Conservation (phyloP, 2,113 vertebrate genomes). For the Burhinus oedicnemus region DNA sequence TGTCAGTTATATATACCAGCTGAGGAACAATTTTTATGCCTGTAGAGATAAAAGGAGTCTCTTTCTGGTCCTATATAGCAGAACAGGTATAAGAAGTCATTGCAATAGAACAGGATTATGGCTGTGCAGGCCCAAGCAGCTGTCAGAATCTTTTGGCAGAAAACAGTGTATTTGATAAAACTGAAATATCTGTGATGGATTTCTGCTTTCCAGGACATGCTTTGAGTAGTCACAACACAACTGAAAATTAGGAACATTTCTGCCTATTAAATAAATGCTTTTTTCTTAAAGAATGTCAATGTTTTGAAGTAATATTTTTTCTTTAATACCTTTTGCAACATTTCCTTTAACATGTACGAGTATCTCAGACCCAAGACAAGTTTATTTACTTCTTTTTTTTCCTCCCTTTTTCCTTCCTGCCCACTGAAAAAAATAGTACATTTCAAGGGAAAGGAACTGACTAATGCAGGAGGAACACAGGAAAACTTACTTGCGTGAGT, state of each 20-base stretch:
- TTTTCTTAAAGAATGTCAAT: neutral
- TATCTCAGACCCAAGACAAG: neutral
- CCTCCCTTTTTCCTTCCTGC: neutral
- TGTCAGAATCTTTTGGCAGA: no score
- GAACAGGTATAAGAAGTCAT: no score
- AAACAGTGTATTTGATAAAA: no score
- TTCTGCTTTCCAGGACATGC: no score
- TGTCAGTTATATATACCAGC: no score
- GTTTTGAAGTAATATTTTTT: neutral
- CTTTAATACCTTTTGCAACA: neutral
- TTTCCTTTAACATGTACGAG: neutral
- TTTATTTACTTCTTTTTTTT: neutral
- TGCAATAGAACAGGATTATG: no score
- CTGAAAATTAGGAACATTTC: neutral
- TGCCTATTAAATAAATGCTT: neutral
- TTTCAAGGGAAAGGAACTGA: neutral
- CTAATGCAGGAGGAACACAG: neutral
- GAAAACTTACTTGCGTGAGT: neutral
- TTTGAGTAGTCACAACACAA: neutral
- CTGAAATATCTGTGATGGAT: no score
- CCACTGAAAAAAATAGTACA: rapidly evolving
- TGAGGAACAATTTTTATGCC: no score
- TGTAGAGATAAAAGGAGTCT: no score
- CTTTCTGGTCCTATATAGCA: no score
- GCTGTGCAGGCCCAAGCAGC: no score